These are phyloP conservation scores for Gerris buenoi DNA, from an alignment of 1,140 invertebrate genomes.

Conservation along the genomic window DNA sequence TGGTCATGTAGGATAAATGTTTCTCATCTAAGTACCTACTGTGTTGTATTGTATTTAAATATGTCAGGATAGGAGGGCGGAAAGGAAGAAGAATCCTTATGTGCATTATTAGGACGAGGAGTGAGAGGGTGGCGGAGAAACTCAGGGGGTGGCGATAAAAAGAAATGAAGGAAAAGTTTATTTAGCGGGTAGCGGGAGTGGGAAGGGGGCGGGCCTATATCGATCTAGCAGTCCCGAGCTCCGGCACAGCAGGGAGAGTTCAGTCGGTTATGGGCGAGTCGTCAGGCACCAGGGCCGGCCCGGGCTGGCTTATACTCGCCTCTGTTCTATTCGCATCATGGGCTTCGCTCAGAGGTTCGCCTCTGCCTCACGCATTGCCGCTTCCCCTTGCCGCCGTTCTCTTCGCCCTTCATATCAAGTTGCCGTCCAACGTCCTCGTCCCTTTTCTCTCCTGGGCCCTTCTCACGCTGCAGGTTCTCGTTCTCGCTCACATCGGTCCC, in stretches of 20 bases:
- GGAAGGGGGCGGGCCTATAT: neutral
- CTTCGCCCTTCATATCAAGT: conserved; percentile 15
- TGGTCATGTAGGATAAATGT: too few species aligned
- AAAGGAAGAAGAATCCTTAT: too few species aligned
- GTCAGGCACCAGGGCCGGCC: neutral
- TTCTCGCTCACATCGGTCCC: conserved; percentile 37
- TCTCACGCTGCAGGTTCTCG: conserved; percentile 42
- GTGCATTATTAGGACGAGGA: conserved; percentile 1
- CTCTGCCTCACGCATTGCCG: neutral
- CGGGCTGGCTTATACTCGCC: neutral
- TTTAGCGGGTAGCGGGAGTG: neutral
- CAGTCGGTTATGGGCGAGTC: neutral
- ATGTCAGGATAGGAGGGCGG: too few species aligned
- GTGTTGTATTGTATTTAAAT: too few species aligned
- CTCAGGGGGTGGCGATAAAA: conserved; percentile 28
- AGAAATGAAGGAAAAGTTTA: conserved; percentile 32
- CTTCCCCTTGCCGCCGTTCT: conserved; percentile 6
- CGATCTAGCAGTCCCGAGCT: neutral
- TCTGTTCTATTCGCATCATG: conserved; percentile 17
- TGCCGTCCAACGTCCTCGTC: conserved; percentile 34
- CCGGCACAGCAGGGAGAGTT: neutral
- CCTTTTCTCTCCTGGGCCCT: conserved; percentile 46
- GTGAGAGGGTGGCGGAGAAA: neutral
- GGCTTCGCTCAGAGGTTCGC: conserved; percentile 10
- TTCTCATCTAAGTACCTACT: too few species aligned